Base-by-base conservation (phyloP, 2,888 invertebrate genomes). In the Drosophila lutescens region DNA sequence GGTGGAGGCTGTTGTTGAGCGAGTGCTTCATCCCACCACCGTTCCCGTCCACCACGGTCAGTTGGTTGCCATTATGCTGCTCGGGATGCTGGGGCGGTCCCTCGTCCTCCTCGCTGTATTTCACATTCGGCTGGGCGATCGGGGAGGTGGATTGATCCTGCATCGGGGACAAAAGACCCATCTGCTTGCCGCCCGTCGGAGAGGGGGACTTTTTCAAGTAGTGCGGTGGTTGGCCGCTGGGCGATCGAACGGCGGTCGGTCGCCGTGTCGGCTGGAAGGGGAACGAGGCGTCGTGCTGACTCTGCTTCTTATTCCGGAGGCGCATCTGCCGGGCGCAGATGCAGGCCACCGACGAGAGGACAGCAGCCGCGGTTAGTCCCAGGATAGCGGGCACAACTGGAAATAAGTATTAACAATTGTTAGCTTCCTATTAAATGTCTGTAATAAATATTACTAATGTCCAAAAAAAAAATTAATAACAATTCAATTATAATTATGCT, bases 191-290 rank as follows among this genome's bases (percentile, higher is more conserved):
- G 78, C 94, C 93, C 6, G 97, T 97, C 0, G 98, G 97, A 71
- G 97, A 97, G 0, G 98, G 97, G n/a, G 96, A 97, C 93, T 98
- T 98, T 93, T 97, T 97, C 91, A 98, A 93, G 92, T 97, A 97
- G 91, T 97, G 97, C 30, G 94, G 93, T 32, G 95, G 95, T 75
- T 95, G 94, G 13, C 96, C 96, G 57, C 96, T 96, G 0, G 97
- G 97, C 71, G 97, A 97, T 78, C 97, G 96, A 59, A 98, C 97
- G 95, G 92, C 92, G 13, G 92, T 92, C 87, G 92, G 92, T 93
- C 91, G 91, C 56, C 91, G 83, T 32, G 92, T 91, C 72, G 92
- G 92, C 82, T 92, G 92, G 69, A 92, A 92, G 66, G 92, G 92
- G 60, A 92, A 91, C 6, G 91, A 89, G 15, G 91, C 86, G 67